Percentiles rank a stretch among this genome's conserved stretches.
These are phyloP conservation scores for Acanthoscelides obtectus DNA, from an alignment of 2,888 invertebrate species.

Conservation along the genomic window DNA sequence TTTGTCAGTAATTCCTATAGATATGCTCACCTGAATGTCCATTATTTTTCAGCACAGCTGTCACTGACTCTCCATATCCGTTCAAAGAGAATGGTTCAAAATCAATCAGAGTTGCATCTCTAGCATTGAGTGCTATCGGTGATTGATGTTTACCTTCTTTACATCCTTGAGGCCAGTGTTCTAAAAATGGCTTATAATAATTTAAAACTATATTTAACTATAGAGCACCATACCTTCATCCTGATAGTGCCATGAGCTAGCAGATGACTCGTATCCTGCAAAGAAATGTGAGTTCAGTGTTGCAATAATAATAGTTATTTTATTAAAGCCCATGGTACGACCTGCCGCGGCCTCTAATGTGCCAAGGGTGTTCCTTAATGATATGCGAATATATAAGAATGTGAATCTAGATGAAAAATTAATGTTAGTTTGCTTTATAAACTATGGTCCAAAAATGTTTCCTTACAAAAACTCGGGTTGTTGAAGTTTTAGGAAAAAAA, in stretches of 20 bases:
- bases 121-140: constrained; percentile 11
- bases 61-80: constrained; percentile 34
- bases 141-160: constrained; percentile 13
- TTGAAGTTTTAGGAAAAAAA: too few species aligned
- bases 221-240: constrained; percentile 10
- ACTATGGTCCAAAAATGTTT: too few species aligned
- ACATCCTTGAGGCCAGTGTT: constrained; percentile 13
- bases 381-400: too few species aligned
- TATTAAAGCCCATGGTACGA: too few species aligned
- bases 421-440: too few species aligned
- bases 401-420: too few species aligned
- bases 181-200: constrained; percentile 10
- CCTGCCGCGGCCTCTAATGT: too few species aligned
- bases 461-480: too few species aligned
- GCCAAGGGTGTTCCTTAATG: too few species aligned
- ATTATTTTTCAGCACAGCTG: constrained; percentile 57
- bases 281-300: neutral
- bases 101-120: constrained; percentile 5
- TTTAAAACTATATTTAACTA: neutral
- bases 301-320: too few species aligned
- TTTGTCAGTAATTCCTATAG: neutral
- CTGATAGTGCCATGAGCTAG: constrained; percentile 9
- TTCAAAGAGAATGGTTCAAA: constrained; percentile 8
- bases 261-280: constrained; percentile 4
- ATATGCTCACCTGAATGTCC: constrained; percentile 61